Evolutionary conservation across 2,888 invertebrate genomes (phyloP), one percentile per base, ranked within the genome.

Genomic region (Achlya flavicornis): DNA sequence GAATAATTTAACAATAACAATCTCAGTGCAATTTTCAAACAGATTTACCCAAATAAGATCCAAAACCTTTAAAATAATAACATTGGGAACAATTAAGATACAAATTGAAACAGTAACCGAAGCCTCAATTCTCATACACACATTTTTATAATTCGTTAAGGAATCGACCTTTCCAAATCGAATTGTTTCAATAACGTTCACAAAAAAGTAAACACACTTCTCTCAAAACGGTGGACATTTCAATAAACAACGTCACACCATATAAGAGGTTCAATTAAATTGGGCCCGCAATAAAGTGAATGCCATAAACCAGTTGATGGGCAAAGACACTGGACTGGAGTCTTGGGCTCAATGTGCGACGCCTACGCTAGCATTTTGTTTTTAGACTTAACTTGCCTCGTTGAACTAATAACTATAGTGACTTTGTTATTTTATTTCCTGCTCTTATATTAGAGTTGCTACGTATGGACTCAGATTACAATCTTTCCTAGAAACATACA

Each of bases 151-250:
- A 19, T 53, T 53, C 53, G 53, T 53, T 19, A 19, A 53, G 19
- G 53, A 10, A 53, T 53, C 53, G 16, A 16, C 48, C 7, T 48
- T n/a, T 3, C 48, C 48, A n/a, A 53, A 53, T 53, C 19, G 19
- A 53, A 53, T 53, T 53, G 19, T 53, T 53, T 46, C 46, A 46
- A 46, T 46, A 7, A 46, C 46, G n/a, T 46, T 46, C n/a, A 19
- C 53, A 53, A 53, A 53, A 53, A 53, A 53, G 53, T 53, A 53
- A 53, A 53, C 46, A 53, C 46, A 53, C 53, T 16, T 10, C 53
- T 53, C 53, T 53, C 53, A 53, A 53, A 53, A 53, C 53, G 53
- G 53, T 53, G 19, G 53, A 53, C 53, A 53, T 53, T 53, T 53
- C 53, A 53, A 53, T 53, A 53, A 53, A 53, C 53, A 53, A 53